A percentile compares a stretch with the other conserved stretches of the same genome.
Evolutionary conservation across 2,888 invertebrate species (phyloP).

Genomic region (Blastobasis adustella): DNA sequence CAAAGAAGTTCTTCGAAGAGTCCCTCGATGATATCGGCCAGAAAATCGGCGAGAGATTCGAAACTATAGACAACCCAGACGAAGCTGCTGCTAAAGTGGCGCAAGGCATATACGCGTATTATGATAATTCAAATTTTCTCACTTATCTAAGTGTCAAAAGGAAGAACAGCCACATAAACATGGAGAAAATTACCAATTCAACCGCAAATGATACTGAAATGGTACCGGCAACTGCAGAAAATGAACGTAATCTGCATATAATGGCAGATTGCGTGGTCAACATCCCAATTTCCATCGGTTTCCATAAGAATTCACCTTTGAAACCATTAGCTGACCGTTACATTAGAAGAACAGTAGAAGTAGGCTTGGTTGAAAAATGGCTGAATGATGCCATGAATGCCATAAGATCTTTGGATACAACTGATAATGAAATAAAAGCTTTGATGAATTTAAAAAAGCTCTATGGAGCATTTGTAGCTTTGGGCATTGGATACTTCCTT

Average conservation of each 20-base stretch:
- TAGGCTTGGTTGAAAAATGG: slow-evolving; percentile 87
- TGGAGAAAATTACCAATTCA: slow-evolving; percentile 33
- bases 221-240: slow-evolving; percentile 15
- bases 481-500: slow-evolving; percentile 80
- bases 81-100: slow-evolving; percentile 80
- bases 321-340: slow-evolving; percentile 80
- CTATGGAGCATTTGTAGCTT: slow-evolving; percentile 83
- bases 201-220: slow-evolving; percentile 25
- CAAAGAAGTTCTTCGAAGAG: slow-evolving; percentile 80
- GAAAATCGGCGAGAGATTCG: slow-evolving; percentile 79
- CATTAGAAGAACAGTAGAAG: slow-evolving; percentile 81
- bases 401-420: slow-evolving; percentile 69
- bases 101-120: slow-evolving; percentile 84
- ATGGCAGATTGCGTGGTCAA: slow-evolving; percentile 88
- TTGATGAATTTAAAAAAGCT: slow-evolving; percentile 85
- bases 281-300: slow-evolving; percentile 87
- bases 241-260: slow-evolving; percentile 79
- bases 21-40: slow-evolving; percentile 80
- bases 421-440: slow-evolving; percentile 79
- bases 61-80: slow-evolving; percentile 75
- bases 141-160: slow-evolving; percentile 78
- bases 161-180: slow-evolving; percentile 43
- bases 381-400: slow-evolving; percentile 81
- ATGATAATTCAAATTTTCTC: slow-evolving; percentile 84
- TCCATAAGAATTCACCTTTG: slow-evolving; percentile 87